Evolutionary conservation across 2,113 vertebrate genomes (phyloP).

Genomic region (Sinocyclocheilus rhinocerous): DNA sequence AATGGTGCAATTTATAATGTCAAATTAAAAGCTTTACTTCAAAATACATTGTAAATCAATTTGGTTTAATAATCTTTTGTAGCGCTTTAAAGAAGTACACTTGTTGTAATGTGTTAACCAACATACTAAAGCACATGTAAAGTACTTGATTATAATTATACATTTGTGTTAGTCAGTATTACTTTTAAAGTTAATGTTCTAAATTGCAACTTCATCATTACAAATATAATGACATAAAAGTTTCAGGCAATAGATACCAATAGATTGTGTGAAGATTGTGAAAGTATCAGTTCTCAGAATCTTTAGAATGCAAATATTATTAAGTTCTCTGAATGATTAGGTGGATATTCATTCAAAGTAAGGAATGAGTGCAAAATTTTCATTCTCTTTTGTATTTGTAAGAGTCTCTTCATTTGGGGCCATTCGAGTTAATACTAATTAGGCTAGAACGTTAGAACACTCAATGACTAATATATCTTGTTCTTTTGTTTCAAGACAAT

Average conservation of each 20-base stretch:
- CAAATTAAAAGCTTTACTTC: too few species aligned
- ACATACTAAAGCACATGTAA: too few species aligned
- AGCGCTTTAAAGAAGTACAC: too few species aligned
- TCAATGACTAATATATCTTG: not conserved
- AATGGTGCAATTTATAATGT: too few species aligned
- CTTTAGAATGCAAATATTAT: not conserved
- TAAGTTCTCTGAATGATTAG: not conserved
- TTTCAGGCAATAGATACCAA: too few species aligned
- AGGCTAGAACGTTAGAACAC: not conserved
- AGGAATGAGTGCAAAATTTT: not conserved
- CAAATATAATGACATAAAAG: not conserved
- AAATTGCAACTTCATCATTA: not conserved
- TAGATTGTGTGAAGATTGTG: too few species aligned
- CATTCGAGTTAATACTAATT: conserved; percentile 18
- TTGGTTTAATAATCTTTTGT: too few species aligned
- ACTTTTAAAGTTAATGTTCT: not conserved
- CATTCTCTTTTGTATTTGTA: not conserved
- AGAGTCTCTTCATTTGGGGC: not conserved
- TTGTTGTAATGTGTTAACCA: too few species aligned
- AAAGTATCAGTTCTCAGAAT: not conserved
- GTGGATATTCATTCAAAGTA: not conserved
- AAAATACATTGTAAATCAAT: too few species aligned
- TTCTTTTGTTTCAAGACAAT: not conserved
- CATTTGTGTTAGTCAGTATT: too few species aligned
- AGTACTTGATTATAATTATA: too few species aligned